A percentile compares a stretch with the other conserved stretches of the same genome.
These are phyloP conservation scores for Ambastaia sidthimunki DNA, from an alignment of 2,797 vertebrate genomes.

Conservation along the genomic window DNA sequence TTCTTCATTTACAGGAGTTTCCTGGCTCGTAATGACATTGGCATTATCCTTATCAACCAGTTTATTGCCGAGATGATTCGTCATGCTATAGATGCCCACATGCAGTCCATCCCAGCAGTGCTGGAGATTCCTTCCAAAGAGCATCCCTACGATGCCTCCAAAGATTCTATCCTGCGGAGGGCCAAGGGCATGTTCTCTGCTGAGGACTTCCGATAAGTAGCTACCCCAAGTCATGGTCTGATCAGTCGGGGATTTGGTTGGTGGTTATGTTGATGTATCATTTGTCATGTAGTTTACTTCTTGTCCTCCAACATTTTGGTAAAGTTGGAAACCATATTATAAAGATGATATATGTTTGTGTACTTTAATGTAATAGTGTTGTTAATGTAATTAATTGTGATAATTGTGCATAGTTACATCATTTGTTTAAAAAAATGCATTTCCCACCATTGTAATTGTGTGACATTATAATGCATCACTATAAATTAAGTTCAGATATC, in stretches of 20 bases:
- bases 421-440: background rate
- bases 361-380: background rate
- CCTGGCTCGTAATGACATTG: conserved; percentile 88
- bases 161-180: conserved; percentile 93
- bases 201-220: conserved; percentile 86
- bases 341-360: conserved; percentile 8
- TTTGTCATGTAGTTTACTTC: background rate
- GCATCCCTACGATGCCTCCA: conserved; percentile 92
- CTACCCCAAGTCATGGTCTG: background rate
- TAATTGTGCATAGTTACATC: background rate
- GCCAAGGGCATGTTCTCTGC: conserved; percentile 93
- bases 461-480: background rate
- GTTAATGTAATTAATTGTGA: conserved; percentile 5
- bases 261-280: background rate
- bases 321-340: background rate
- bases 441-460: background rate
- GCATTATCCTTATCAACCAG: conserved; percentile 95
- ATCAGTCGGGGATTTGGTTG: background rate
- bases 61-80: conserved; percentile 96
- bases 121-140: conserved; percentile 97
- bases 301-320: conserved; percentile 1
- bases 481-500: background rate
- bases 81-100: conserved; percentile 89
- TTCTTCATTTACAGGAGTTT: conserved; percentile 81
- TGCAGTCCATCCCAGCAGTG: conserved; percentile 88